Conservation (phyloP, 2,113 vertebrate genomes). For the Numenius arquata region DNA sequence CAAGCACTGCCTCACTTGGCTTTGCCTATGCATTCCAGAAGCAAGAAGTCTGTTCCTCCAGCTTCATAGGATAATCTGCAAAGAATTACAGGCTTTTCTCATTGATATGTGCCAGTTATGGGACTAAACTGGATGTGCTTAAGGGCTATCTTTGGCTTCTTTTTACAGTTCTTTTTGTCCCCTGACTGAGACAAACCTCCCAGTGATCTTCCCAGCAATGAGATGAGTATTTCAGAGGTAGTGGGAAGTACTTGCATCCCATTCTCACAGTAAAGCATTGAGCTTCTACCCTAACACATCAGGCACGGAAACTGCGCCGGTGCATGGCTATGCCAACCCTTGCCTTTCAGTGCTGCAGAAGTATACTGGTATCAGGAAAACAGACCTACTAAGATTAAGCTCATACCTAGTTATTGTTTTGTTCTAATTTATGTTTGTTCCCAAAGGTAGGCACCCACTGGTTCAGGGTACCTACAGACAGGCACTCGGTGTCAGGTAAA, state of each 20-base stretch:
- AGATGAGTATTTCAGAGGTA: neutral
- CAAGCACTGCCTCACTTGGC: neutral
- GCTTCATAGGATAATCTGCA: neutral
- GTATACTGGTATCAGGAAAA: neutral
- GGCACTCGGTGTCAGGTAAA: neutral
- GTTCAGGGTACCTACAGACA: neutral
- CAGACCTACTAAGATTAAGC: neutral
- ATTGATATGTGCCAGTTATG: neutral
- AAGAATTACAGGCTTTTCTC: neutral
- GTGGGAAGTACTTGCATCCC: neutral
- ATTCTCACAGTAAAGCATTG: neutral
- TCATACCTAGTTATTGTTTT: neutral
- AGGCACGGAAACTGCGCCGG: neutral
- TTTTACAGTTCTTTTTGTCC: neutral
- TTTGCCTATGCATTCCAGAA: neutral
- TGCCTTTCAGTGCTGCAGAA: neutral
- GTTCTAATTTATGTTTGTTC: neutral
- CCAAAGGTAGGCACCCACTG: neutral
- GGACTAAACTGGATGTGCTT: neutral
- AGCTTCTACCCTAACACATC: neutral
- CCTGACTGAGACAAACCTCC: neutral
- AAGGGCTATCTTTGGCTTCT: neutral
- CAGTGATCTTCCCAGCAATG: neutral
- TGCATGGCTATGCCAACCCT: neutral
- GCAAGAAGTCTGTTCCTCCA: neutral